Conservation (phyloP, 2,888 invertebrate genomes). For the Operophtera brumata region DNA sequence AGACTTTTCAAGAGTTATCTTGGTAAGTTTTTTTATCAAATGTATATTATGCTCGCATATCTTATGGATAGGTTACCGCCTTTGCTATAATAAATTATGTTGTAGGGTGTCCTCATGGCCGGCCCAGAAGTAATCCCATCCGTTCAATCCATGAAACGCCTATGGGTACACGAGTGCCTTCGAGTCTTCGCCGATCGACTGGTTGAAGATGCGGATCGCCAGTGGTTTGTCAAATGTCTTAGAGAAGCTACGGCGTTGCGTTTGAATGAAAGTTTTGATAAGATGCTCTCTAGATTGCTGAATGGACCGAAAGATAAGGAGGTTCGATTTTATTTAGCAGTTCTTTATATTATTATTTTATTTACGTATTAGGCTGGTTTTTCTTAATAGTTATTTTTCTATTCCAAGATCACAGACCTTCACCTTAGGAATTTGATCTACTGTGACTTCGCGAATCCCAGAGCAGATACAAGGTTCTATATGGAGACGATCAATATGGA, state of each 20-base stretch:
- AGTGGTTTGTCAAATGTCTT: constrained; percentile 89
- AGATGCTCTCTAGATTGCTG: constrained; percentile 84
- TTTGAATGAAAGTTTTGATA: constrained; percentile 85
- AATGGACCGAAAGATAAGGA: constrained; percentile 48
- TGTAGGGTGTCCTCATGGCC: constrained; percentile 92
- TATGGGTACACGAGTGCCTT: constrained; percentile 97
- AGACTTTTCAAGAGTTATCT: constrained; percentile 95
- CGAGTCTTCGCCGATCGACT: constrained; percentile 96
- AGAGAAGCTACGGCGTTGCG: constrained; percentile 80
- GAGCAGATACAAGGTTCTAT: constrained; percentile 93
- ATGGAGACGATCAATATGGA: constrained; percentile 93
- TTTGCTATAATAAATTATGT: neutral
- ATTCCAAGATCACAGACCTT: constrained; percentile 84
- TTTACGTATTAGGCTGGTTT: neutral
- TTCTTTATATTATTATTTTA: neutral
- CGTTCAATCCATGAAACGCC: constrained; percentile 90
- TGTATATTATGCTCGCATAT: no score
- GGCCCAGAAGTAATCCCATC: constrained; percentile 96
- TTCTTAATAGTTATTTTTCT: constrained; percentile 25
- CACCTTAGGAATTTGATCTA: constrained; percentile 93
- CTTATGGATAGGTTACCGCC: no score
- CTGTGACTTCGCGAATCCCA: constrained; percentile 97
- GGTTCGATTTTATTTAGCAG: neutral
- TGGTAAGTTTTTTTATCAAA: constrained; percentile 69
- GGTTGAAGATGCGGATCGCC: constrained; percentile 89